Percentiles rank a stretch among this genome's conserved stretches.
Evolutionary conservation across 2,888 invertebrate species (phyloP).

Genomic region (Apantesis nais): DNA sequence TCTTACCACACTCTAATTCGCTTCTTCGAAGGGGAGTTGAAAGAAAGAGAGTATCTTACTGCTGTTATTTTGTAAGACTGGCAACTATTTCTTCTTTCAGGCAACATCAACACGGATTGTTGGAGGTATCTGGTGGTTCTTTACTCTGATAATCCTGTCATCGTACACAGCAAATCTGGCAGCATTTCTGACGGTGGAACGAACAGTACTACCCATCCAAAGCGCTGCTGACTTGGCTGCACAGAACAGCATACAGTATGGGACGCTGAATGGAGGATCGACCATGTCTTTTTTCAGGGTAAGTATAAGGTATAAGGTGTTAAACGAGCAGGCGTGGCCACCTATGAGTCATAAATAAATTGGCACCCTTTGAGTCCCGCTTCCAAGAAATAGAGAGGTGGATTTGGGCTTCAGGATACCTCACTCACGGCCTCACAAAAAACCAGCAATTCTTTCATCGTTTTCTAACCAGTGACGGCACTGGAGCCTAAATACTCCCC

Average conservation of each 20-base stretch:
- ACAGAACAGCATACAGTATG: conserved; percentile 97
- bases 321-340: too few relatives aligned
- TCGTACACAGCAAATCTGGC: conserved; percentile 99
- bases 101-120: conserved; percentile 97
- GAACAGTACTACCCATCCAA: conserved; percentile 98
- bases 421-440: too few relatives aligned
- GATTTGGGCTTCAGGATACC: too few relatives aligned
- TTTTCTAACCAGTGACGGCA: too few relatives aligned
- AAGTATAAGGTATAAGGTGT: conserved; percentile 39
- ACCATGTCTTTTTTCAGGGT: conserved; percentile 99
- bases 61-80: neutral
- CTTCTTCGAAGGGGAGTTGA: too few relatives aligned
- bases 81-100: conserved; percentile 70
- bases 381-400: too few relatives aligned
- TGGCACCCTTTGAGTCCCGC: neutral
- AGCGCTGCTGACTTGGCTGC: conserved; percentile 97
- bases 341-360: neutral
- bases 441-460: too few relatives aligned
- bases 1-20: too few relatives aligned
- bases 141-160: conserved; percentile 98
- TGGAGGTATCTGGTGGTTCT: conserved; percentile 99
- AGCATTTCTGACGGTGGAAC: conserved; percentile 98
- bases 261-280: conserved; percentile 96
- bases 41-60: too few relatives aligned
- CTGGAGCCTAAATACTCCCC: too few relatives aligned